These are phyloP conservation scores for Drosophila limbata DNA, from an alignment of 2,888 invertebrate species.

Conservation along the genomic window DNA sequence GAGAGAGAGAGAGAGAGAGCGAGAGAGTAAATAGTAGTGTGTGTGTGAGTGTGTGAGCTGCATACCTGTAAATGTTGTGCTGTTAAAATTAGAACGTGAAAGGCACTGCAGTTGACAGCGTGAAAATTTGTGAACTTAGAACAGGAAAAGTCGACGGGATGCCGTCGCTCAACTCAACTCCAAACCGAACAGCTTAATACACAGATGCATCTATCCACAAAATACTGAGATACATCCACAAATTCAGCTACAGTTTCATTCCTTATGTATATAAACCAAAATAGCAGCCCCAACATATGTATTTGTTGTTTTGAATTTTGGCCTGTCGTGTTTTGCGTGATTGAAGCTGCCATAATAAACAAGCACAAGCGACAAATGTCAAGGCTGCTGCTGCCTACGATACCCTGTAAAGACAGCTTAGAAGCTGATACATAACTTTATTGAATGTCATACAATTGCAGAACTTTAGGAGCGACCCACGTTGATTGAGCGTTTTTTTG, in stretches of 20 bases:
- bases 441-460: not conserved
- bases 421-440: not conserved
- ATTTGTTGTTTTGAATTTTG: conserved; percentile 47
- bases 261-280: conserved; percentile 31
- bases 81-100: conserved; percentile 76
- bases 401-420: conserved; percentile 12
- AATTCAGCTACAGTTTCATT: conserved; percentile 32
- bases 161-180: conserved; percentile 50
- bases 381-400: not conserved
- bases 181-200: conserved; percentile 48
- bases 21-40: conserved; percentile 13
- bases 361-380: conserved; percentile 17
- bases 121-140: conserved; percentile 80
- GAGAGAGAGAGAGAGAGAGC: not conserved
- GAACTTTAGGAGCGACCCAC: conserved; percentile 14
- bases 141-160: conserved; percentile 75
- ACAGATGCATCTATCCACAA: conserved; percentile 22
- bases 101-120: conserved; percentile 77
- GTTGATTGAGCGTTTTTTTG: conserved; percentile 1
- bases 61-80: conserved; percentile 68
- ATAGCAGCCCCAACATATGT: conserved; percentile 44
- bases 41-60: conserved; percentile 26
- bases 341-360: conserved; percentile 65
- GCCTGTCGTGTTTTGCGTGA: conserved; percentile 58
- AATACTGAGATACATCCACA: conserved; percentile 8